phyloP scores from a whole-genome alignment of 2,797 vertebrate genomes.

The Falco columbarius region DNA sequence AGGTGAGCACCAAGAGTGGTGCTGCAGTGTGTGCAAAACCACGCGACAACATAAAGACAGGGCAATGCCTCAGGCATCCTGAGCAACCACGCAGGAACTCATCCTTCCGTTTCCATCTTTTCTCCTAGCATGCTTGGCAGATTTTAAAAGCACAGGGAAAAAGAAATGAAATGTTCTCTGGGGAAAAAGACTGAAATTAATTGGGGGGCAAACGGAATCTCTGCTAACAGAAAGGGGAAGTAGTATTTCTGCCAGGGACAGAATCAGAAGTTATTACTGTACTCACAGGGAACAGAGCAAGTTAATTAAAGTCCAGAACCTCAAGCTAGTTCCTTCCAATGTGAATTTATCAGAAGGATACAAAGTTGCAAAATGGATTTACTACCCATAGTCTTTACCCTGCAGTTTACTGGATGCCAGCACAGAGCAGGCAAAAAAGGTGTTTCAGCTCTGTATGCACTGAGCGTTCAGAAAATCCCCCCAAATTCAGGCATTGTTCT shows the following conservation, averaged over 20 bases:
- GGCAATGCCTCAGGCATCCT: not conserved
- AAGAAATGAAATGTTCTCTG: not conserved
- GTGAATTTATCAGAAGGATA: not conserved
- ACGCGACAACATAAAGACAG: accelerated
- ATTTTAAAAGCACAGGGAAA: not conserved
- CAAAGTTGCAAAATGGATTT: not conserved
- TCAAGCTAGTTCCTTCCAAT: not conserved
- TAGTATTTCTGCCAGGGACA: not conserved
- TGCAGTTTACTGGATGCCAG: not conserved
- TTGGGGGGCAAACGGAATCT: not conserved
- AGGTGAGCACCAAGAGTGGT: not conserved
- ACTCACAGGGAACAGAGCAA: not conserved
- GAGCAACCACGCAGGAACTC: not conserved
- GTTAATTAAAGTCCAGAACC: not conserved
- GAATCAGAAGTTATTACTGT: not conserved
- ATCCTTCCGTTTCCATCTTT: not conserved
- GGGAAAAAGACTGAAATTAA: not conserved
- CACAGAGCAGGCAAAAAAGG: not conserved
- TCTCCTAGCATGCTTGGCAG: not conserved
- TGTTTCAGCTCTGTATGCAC: not conserved
- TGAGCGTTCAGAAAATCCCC: not conserved
- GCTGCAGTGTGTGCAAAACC: not conserved
- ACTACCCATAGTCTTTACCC: not conserved
- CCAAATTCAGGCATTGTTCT: not conserved
- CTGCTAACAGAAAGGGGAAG: not conserved